phyloP scores from a whole-genome alignment of 2,113 vertebrate genomes.

The Ammospiza nelsoni region DNA sequence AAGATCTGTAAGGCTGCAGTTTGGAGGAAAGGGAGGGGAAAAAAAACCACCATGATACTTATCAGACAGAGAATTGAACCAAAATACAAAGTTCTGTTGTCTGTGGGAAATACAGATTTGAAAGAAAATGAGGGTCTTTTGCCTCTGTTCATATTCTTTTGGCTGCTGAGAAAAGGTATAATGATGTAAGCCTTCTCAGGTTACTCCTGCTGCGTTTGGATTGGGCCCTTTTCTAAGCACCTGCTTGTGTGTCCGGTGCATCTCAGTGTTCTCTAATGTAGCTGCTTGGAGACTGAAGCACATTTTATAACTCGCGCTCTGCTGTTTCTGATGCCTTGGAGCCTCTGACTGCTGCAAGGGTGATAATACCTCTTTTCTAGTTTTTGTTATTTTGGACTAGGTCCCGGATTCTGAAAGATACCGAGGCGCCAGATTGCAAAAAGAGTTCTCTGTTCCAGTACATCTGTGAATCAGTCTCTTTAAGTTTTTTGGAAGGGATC shows the following conservation, averaged over 20 bases:
- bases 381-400: constrained; percentile 5
- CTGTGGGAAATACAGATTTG: background rate
- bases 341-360: background rate
- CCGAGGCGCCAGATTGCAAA: constrained; percentile 47
- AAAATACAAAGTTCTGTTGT: background rate
- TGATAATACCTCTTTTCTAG: constrained; percentile 1
- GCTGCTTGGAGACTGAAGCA: background rate
- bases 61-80: background rate
- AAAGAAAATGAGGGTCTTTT: background rate
- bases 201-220: background rate
- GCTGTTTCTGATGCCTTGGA: background rate
- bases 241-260: background rate
- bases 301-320: background rate
- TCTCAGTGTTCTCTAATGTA: background rate
- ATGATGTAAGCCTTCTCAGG: background rate
- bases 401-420: constrained; percentile 43
- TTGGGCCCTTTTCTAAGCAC: background rate
- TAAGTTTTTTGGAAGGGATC: constrained; percentile 1
- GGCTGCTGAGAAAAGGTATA: background rate
- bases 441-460: constrained; percentile 44
- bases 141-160: background rate
- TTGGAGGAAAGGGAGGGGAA: background rate
- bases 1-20: background rate
- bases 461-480: constrained; percentile 47
- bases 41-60: background rate